Conservation (phyloP, 2,888 invertebrate species). For the Slavum lentiscoides region DNA sequence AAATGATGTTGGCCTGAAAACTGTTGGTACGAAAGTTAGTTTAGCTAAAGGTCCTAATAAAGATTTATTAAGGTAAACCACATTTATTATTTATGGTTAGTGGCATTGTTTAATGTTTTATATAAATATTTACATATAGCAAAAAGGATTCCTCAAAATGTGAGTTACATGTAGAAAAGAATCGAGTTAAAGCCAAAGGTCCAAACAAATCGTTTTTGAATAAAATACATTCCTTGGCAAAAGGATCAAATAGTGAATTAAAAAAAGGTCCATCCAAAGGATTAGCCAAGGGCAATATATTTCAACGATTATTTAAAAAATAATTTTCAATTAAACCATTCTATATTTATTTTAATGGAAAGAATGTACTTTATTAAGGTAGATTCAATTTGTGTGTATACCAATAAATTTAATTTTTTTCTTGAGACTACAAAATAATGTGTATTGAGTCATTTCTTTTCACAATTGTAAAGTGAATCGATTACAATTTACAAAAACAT, state of each 20-base stretch:
- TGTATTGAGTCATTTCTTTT: too few relatives aligned
- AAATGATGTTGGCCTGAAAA: background rate
- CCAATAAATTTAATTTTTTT: background rate
- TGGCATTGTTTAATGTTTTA: background rate
- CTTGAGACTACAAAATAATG: background rate
- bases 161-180: constrained; percentile 39
- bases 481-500: too few relatives aligned
- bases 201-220: constrained; percentile 63
- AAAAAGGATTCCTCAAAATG: constrained; percentile 1
- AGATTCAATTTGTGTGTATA: constrained; percentile 10
- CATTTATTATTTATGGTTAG: background rate
- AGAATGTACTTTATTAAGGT: background rate
- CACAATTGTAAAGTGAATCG: too few relatives aligned
- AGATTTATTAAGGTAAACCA: constrained; percentile 74
- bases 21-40: constrained; percentile 65
- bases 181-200: constrained; percentile 61
- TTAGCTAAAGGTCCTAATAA: constrained; percentile 81
- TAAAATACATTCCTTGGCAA: constrained; percentile 61
- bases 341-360: background rate
- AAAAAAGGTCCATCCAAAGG: constrained; percentile 72
- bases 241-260: constrained; percentile 70
- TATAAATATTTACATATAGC: constrained; percentile 2
- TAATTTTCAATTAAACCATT: background rate
- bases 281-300: constrained; percentile 78
- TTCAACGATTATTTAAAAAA: constrained; percentile 39